Conservation (phyloP, 2,888 invertebrate species). For the Ormyrus pomaceus region DNA sequence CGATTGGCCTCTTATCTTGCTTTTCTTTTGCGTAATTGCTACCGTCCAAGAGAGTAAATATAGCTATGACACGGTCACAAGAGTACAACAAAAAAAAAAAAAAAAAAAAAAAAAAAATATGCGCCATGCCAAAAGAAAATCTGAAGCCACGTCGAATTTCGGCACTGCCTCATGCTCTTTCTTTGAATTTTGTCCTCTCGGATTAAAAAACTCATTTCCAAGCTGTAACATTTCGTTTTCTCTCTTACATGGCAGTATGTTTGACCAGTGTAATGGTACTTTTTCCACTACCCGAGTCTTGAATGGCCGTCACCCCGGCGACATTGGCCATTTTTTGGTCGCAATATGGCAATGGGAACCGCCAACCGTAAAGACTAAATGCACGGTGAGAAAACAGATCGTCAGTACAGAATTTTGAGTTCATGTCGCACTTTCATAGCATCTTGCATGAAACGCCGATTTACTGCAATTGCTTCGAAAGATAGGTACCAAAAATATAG, state of each 20-base stretch:
- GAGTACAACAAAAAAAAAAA: constrained; percentile 6
- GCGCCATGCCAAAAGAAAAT: constrained; percentile 68
- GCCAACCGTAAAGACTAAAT: constrained; percentile 95
- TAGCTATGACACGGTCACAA: constrained; percentile 29
- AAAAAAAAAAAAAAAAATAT: constrained; percentile 20
- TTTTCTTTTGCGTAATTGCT: background rate
- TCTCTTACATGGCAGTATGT: constrained; percentile 75
- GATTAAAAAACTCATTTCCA: background rate
- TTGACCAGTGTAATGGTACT: constrained; percentile 76
- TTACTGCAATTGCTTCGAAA: background rate
- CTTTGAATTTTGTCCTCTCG: constrained; percentile 48
- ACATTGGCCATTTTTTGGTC: constrained; percentile 87
- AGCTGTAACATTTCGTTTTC: constrained; percentile 54
- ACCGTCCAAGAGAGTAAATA: constrained; percentile 31
- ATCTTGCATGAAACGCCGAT: background rate
- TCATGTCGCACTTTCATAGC: constrained; percentile 3
- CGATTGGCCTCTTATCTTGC: constrained; percentile 4
- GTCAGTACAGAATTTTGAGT: constrained; percentile 37
- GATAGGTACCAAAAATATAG: background rate
- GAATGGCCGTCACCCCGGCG: constrained; percentile 75
- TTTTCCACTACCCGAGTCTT: constrained; percentile 75
- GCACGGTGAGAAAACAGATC: constrained; percentile 53
- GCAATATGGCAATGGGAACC: constrained; percentile 97
- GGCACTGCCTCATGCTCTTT: constrained; percentile 67
- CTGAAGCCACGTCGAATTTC: constrained; percentile 68